Conservation (phyloP, 2,797 vertebrate genomes). For the Clarias fuscus region DNA sequence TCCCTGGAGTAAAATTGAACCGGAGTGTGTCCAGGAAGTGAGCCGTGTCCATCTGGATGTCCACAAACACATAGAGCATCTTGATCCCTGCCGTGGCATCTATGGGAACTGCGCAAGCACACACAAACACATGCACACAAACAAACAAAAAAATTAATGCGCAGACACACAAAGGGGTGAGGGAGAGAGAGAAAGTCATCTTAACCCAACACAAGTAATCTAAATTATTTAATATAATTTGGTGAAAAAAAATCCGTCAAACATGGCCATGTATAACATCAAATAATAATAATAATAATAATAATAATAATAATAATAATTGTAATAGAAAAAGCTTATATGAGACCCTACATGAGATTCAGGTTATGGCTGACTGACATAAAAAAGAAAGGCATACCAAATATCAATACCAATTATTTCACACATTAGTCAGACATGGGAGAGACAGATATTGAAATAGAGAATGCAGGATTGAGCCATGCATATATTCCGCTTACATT, state of each 20-base stretch:
- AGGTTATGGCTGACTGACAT: conserved; percentile 63
- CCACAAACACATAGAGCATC: conserved; percentile 97
- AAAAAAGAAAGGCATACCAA: conserved; percentile 63
- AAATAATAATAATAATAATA: not conserved
- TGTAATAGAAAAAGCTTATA: not conserved
- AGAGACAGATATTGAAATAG: conserved; percentile 33
- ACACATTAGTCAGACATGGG: conserved; percentile 65
- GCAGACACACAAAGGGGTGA: not conserved
- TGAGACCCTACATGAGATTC: not conserved
- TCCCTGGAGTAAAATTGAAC: conserved; percentile 83
- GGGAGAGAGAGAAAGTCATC: not conserved
- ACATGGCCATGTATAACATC: not conserved
- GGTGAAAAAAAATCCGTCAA: not conserved
- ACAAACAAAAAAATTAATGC: not conserved
- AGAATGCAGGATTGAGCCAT: conserved; percentile 26
- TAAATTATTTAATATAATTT: not conserved
- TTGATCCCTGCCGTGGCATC: conserved; percentile 86
- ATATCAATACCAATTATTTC: conserved; percentile 74
- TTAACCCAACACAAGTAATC: not conserved
- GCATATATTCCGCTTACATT: conserved; percentile 48
- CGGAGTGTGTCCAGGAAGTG: conserved; percentile 93
- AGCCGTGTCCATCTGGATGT: conserved; percentile 91
- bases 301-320: not conserved
- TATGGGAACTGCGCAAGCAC: conserved; percentile 82
- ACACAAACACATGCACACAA: not conserved